phyloP scores from a whole-genome alignment of 2,113 vertebrate species.

The Proteles cristata region DNA sequence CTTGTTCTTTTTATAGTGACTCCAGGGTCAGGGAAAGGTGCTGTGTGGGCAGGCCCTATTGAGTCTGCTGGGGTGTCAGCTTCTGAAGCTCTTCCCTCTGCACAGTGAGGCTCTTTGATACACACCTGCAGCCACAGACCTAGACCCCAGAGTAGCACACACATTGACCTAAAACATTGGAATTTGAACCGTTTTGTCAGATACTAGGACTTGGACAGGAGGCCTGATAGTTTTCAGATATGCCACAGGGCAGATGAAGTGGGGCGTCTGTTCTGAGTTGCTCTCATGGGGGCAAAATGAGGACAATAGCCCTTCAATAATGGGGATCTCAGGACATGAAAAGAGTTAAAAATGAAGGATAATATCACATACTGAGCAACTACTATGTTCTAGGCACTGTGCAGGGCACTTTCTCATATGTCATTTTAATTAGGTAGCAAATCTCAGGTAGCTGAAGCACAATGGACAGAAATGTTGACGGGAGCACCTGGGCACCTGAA shows the following conservation, averaged over 20 bases:
- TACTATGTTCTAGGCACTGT: background rate
- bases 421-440: background rate
- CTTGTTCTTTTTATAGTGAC: slow-evolving; percentile 59
- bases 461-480: background rate
- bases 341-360: background rate
- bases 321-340: background rate
- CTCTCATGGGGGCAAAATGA: background rate
- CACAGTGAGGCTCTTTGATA: background rate
- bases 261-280: background rate
- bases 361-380: background rate
- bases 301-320: background rate
- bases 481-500: too few relatives aligned
- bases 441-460: background rate
- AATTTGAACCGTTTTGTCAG: background rate
- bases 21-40: slow-evolving; percentile 21
- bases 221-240: background rate
- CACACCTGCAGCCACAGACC: background rate
- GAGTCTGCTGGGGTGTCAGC: background rate
- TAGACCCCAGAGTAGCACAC: background rate
- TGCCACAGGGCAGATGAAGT: background rate
- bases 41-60: background rate
- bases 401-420: background rate
- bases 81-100: background rate
- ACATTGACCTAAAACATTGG: background rate
- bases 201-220: background rate